A percentile compares a stretch with the other conserved stretches of the same genome.
Evolutionary conservation across 2,888 invertebrate genomes (phyloP).

Genomic region (Heteromyza rotundicornis): DNA sequence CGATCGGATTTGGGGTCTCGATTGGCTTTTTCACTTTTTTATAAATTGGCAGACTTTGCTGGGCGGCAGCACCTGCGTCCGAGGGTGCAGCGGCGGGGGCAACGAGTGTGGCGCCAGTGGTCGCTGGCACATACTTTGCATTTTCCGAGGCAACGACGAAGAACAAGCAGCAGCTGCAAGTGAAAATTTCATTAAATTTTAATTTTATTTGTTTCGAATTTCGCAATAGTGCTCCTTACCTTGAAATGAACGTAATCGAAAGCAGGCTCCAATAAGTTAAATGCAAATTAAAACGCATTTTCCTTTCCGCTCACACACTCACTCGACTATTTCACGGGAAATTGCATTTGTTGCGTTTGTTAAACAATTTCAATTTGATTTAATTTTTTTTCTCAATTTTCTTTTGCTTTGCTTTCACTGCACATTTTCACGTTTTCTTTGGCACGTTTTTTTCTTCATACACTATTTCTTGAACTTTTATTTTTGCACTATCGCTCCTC

Average conservation of each 20-base stretch:
- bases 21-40: constrained; percentile 35
- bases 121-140: constrained; percentile 29
- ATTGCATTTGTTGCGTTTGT: background rate
- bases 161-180: constrained; percentile 35
- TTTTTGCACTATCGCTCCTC: no score
- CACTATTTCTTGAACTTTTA: no score
- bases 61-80: background rate
- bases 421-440: no score
- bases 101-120: constrained; percentile 7
- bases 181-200: background rate
- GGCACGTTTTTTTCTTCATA: no score
- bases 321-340: background rate
- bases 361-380: background rate
- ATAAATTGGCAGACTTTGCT: constrained; percentile 27
- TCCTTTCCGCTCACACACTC: constrained; percentile 6
- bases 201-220: background rate
- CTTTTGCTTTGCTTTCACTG: background rate
- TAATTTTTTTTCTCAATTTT: background rate
- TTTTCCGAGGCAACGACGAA: constrained; percentile 36
- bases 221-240: constrained; percentile 28
- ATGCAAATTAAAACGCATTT: constrained; percentile 34
- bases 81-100: background rate
- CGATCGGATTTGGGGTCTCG: no score
- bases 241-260: constrained; percentile 34
- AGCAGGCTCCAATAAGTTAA: constrained; percentile 31